Conservation (phyloP, 92 coral and sea anemone genomes). For the Micromussa lordhowensis region DNA sequence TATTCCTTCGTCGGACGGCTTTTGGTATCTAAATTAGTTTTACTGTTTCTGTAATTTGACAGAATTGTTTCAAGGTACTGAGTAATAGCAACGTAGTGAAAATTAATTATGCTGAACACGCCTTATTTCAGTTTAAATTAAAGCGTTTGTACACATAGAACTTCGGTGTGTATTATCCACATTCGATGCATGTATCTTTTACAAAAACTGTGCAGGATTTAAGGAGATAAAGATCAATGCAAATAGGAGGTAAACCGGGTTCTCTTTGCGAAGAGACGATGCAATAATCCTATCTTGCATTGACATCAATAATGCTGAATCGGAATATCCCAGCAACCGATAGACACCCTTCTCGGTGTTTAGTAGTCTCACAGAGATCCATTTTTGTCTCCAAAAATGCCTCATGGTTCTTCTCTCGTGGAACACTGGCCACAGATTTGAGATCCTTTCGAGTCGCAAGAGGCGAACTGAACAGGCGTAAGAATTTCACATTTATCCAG, state of each 20-base stretch:
- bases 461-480: not conserved
- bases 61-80: not conserved
- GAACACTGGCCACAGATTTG: too few relatives aligned
- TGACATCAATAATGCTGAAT: not conserved
- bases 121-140: not conserved
- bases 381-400: too few relatives aligned
- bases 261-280: not conserved
- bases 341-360: too few relatives aligned
- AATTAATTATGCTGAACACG: not conserved
- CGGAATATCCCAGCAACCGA: not conserved
- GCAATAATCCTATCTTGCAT: not conserved
- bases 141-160: too few relatives aligned
- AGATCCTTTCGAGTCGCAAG: not conserved
- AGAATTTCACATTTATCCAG: not conserved
- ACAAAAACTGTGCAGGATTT: not conserved
- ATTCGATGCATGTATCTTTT: not conserved
- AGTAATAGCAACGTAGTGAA: not conserved
- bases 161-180: not conserved
- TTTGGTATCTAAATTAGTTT: not conserved
- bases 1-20: not conserved
- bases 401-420: not conserved
- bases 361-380: not conserved
- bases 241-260: not conserved
- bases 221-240: not conserved
- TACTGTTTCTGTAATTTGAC: not conserved